Base-by-base conservation (phyloP, 2,888 invertebrate genomes). In the Cotesia congregata region DNA sequence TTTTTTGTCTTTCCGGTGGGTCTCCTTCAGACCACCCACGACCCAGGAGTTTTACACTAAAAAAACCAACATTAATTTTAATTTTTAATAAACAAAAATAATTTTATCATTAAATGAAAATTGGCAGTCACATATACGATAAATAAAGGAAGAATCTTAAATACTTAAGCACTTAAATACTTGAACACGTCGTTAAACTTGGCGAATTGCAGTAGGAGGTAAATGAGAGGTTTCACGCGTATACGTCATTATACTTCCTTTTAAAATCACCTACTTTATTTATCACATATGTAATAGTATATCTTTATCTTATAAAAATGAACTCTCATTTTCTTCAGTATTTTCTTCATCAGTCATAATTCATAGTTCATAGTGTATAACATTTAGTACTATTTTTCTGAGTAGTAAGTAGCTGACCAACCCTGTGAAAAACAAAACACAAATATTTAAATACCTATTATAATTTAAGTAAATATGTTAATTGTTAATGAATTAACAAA, bases 141-240 rank as follows among this genome's bases (percentile, higher is more conserved):
- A 76, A 74, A 75, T 82, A 80, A 80, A 86, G 88, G 87, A 88
- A 88, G 84, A 83, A 81, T 81, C 83, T 85, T 65, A 85, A 87
- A 86, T 84, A 78, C 83, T 86, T 85, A 85, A 86, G 84, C 84
- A 85, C 82, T 82, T 81, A 81, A 83, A 83, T 80, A 62, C 62
- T 62, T 62, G 73, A 82, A 76, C 68, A 81, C 86, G 84, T 80
- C 77, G 79, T 81, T 86, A 85, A 86, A 83, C 83, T 82, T 38
- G 50, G 84, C 83, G 85, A 85, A 86, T 87, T 86, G 83, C 83
- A 85, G 86, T 86, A 85, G 86, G 88, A 87, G 87, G 86, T 85
- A 88, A 88, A 86, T 87, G 85, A 86, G 85, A 84, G 85, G 86
- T 86, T 85, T 80, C 80, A 82, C 80, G 81, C 79, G 72, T 38